Base-by-base conservation (phyloP, 1,140 invertebrate species). In the Zophobas atratus region DNA sequence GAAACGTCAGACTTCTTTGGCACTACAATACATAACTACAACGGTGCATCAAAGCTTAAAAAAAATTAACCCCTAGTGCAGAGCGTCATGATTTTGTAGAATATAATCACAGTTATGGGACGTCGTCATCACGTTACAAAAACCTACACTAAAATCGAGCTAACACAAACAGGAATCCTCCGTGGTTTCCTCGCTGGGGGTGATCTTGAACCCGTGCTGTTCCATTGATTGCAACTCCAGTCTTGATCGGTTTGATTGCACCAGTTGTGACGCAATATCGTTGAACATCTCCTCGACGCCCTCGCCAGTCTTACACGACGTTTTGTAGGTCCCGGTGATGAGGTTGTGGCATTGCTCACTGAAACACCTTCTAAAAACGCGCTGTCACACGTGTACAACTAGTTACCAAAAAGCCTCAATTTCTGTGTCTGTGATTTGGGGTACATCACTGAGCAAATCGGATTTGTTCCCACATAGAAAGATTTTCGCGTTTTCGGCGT, bases 401-500 rank as follows among this genome's bases (percentile, higher is more conserved):
- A 39, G 82, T 88, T 88, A 94, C 94, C 95, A 96, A 88, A 98
- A 98, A 73, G 91, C 92, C 87, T 97, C 96, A 86, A 98, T 95
- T 85, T 98, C 97, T 63, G 92, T 89, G 87, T 98, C 95, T 33
- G 93, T 94, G 0, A 98, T 94, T 88, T 93, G 92, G 67, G 93
- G 92, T 57, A 90, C 91, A 8, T 88, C 87, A 20, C 91, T 90
- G 80, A 94, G 92, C 38, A 96, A 85, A 86, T 98, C 96, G 76
- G 90, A 92, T 87, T 97, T 97, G 84, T 97, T 98, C 43, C 95
- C 96, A 88, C 96, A 97, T 20, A 98, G 89, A 87, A 96, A 97
- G 86, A 98, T 97, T 87, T 97, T 96, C 0, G 95, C 95, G 88
- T 96, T 97, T 87, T 97, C 96, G 46, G 96, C 96, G 87, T 97